phyloP scores from a whole-genome alignment of 92 coral and sea anemone species.

The Bergia sp. region DNA sequence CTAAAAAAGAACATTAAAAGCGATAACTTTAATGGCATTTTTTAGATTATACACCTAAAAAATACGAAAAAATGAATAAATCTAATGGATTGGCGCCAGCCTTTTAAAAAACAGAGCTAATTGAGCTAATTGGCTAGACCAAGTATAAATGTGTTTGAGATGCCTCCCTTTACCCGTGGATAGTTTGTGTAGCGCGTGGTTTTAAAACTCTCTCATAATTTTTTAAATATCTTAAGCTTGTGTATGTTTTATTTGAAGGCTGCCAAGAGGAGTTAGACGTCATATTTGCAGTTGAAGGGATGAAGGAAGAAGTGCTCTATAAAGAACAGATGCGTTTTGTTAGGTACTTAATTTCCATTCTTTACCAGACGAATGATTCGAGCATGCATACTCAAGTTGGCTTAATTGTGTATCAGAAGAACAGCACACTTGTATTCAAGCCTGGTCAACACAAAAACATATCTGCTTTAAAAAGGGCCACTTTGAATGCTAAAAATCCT shows the following conservation, averaged over 20 bases:
- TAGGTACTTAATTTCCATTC: background rate
- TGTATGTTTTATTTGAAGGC: conserved; percentile 1
- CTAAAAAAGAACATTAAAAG: no score
- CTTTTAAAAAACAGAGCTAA: no score
- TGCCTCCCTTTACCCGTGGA: no score
- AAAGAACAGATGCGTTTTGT: background rate
- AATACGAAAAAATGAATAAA: no score
- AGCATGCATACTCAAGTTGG: background rate
- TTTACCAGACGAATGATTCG: background rate
- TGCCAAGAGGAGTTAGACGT: conserved; percentile 9
- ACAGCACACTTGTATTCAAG: background rate
- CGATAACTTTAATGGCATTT: no score
- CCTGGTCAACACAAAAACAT: background rate
- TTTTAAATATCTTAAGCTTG: background rate
- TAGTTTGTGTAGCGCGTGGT: no score
- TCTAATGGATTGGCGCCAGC: no score
- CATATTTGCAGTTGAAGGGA: conserved; percentile 11
- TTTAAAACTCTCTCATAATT: no score
- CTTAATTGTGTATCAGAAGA: background rate
- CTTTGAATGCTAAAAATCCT: background rate
- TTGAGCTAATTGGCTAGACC: no score
- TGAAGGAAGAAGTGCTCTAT: background rate
- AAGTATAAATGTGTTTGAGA: no score
- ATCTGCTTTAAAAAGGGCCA: background rate
- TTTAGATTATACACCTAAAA: no score